Base-by-base conservation (phyloP, 2,113 vertebrate genomes). In the Callospermophilus lateralis region DNA sequence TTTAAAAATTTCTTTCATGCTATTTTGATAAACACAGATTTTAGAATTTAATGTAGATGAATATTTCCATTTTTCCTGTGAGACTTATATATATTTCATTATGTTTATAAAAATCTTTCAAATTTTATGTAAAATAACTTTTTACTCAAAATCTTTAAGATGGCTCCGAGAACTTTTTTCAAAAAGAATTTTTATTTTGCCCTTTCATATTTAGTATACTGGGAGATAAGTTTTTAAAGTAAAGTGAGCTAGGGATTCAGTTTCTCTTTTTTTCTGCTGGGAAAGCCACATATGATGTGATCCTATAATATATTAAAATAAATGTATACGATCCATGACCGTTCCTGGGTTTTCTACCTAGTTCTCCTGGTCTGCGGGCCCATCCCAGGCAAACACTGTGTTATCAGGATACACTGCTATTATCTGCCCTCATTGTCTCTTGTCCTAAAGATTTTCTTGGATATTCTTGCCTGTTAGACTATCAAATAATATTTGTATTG, bases 401-500 rank as follows among this genome's bases (percentile, higher is more conserved):
- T 8, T 65, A 1, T 55, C 30, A 74, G 15, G 24, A n/a, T 42
- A 3, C 79, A 58, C 17, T 70, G 45, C 84, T 79, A 87, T 9
- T 77, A 65, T 68, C 45, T 95, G 3, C 37, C 74, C n/a, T 76
- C 24, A 5, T 74, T 74, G 16, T 78, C 1, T 65, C 24, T 89
- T 84, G 72, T 58, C 39, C 34, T 79, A 48, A 30, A 67, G 17
- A 10, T 6, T 85, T 84, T 77, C 24, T 84, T 28, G 58, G 6
- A 0, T 79, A 39, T 16, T 94, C 45, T 85, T 84, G 19, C 4
- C 2, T 42, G 16, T 83, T 67, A 68, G 7, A 68, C 37, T 76
- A 42, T 15, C 39, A 89, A 96, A 73, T 79, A 84, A 74, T 79
- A 67, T 68, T 78, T 79, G 37, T 34, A 76, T 92, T 45, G 30